These are phyloP conservation scores for Trochalopteron elliotii DNA, from an alignment of 2,113 vertebrate genomes.

Conservation along the genomic window DNA sequence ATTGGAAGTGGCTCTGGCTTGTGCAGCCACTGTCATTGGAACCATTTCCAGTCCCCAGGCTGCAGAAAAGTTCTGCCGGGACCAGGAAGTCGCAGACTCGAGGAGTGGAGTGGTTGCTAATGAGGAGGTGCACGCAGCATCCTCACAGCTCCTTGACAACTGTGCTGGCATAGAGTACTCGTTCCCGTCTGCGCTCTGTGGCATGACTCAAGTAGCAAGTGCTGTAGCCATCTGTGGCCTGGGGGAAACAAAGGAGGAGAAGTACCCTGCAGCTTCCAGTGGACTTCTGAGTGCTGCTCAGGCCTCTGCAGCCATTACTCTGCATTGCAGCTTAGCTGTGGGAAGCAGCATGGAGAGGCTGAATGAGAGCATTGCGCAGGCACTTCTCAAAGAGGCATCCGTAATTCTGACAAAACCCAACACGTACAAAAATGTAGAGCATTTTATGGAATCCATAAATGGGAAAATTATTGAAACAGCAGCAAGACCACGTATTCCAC, in stretches of 20 bases:
- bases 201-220: slow-evolving; percentile 89
- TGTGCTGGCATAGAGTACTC: slow-evolving; percentile 74
- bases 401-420: slow-evolving; percentile 81
- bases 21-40: slow-evolving; percentile 90
- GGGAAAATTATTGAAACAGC: slow-evolving; percentile 82
- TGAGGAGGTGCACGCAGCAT: slow-evolving; percentile 22
- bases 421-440: slow-evolving; percentile 77
- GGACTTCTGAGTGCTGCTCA: slow-evolving; percentile 81
- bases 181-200: slow-evolving; percentile 87
- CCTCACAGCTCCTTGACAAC: slow-evolving; percentile 7
- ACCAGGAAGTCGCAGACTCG: slow-evolving; percentile 60
- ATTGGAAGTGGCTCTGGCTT: slow-evolving; percentile 88
- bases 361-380: slow-evolving; percentile 83
- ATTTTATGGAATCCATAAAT: slow-evolving; percentile 85
- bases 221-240: slow-evolving; percentile 87
- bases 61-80: slow-evolving; percentile 78
- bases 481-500: slow-evolving; percentile 74
- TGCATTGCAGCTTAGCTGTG: slow-evolving; percentile 77
- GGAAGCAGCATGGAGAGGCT: slow-evolving; percentile 80
- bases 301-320: slow-evolving; percentile 75
- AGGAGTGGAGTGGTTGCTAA: background rate
- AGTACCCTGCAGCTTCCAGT: slow-evolving; percentile 67
- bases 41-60: slow-evolving; percentile 90
- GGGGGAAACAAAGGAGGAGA: slow-evolving; percentile 65
- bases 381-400: slow-evolving; percentile 84